Percentiles rank a stretch among this genome's conserved stretches.
Evolutionary conservation across 2,888 invertebrate species (phyloP).

Genomic region (Bruchidius siliquastri): DNA sequence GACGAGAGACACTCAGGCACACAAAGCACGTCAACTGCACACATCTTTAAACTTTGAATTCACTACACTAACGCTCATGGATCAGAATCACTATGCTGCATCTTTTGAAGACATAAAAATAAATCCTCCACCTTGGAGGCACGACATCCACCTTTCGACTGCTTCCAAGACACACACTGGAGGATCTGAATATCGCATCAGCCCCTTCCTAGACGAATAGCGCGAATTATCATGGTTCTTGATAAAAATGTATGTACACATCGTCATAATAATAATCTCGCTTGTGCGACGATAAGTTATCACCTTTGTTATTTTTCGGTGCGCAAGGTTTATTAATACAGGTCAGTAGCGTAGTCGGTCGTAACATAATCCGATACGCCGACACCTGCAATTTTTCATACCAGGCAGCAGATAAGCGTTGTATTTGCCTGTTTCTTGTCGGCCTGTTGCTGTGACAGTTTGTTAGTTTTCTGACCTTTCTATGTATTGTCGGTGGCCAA

Average conservation of each 20-base stretch:
- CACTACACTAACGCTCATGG: neutral
- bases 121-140: neutral
- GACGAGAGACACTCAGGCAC: too few relatives aligned
- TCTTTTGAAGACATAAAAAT: neutral
- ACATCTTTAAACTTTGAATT: neutral
- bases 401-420: neutral
- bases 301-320: slow-evolving; percentile 42
- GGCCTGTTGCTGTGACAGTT: too few relatives aligned
- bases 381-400: neutral
- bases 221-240: slow-evolving; percentile 43
- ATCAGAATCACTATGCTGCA: neutral
- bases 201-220: slow-evolving; percentile 41
- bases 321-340: slow-evolving; percentile 16
- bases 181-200: slow-evolving; percentile 39
- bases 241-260: slow-evolving; percentile 44
- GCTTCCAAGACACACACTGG: neutral
- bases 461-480: too few relatives aligned
- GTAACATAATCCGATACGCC: slow-evolving; percentile 21
- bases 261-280: slow-evolving; percentile 42
- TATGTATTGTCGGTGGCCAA: too few relatives aligned
- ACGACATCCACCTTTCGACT: neutral
- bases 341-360: slow-evolving; percentile 18
- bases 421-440: too few relatives aligned
- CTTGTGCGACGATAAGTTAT: slow-evolving; percentile 40
- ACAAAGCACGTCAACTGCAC: neutral